phyloP scores from a whole-genome alignment of 2,888 invertebrate genomes.

The Lingula anatina region DNA sequence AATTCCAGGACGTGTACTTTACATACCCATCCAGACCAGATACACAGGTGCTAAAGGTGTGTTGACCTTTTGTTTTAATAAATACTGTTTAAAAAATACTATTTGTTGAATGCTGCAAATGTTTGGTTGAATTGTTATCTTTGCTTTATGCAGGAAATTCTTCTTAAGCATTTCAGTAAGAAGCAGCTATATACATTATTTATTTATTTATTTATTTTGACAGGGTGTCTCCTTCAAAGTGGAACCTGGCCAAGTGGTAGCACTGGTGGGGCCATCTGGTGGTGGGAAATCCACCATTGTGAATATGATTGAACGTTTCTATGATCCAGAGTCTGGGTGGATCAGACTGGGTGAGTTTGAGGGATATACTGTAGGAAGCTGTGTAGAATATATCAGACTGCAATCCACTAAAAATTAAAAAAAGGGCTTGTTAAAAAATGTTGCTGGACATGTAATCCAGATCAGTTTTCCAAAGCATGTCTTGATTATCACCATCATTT shows the following conservation, averaged over 20 bases:
- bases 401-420: too few species aligned
- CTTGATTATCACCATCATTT: too few species aligned
- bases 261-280: slow-evolving; percentile 46
- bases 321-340: slow-evolving; percentile 35
- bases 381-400: too few species aligned
- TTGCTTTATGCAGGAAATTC: too few species aligned
- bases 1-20: slow-evolving; percentile 36
- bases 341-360: slow-evolving; percentile 26
- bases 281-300: slow-evolving; percentile 49
- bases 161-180: too few species aligned
- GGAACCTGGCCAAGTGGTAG: slow-evolving; percentile 42
- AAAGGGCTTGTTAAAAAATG: too few species aligned
- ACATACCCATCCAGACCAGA: slow-evolving; percentile 47
- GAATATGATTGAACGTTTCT: slow-evolving; percentile 44
- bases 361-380: too few species aligned
- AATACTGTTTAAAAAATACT: not conserved
- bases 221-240: slow-evolving; percentile 38
- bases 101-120: not conserved
- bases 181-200: not conserved
- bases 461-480: too few species aligned
- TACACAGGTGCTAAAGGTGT: slow-evolving; percentile 37
- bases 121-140: too few species aligned
- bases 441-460: too few species aligned
- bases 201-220: not conserved
- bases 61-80: too few species aligned